Evolutionary conservation across 2,888 invertebrate species (phyloP).

Genomic region (Pseudanteris insignis): DNA sequence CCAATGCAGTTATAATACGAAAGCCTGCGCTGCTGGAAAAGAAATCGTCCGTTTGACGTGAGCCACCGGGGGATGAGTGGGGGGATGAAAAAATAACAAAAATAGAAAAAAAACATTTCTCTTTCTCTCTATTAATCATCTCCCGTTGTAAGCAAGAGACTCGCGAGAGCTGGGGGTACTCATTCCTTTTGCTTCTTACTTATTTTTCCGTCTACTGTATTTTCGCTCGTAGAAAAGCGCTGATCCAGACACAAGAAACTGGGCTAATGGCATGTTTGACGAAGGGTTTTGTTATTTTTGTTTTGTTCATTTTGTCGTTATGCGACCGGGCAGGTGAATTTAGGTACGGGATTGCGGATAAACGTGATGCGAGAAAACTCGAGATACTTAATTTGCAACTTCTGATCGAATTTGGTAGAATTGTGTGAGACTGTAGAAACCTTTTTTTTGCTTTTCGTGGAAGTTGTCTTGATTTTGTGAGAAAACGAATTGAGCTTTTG

Average conservation of each 20-base stretch:
- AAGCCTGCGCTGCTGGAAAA: conserved; percentile 12
- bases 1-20: conserved; percentile 44
- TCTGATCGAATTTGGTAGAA: no score
- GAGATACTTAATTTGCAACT: no score
- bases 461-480: no score
- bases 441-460: no score
- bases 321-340: not conserved
- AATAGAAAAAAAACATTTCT: no score
- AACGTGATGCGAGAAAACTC: no score
- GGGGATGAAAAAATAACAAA: conserved; percentile 17
- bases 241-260: not conserved
- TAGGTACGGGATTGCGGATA: no score
- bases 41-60: conserved; percentile 24
- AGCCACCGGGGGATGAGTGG: not conserved
- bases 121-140: conserved; percentile 20
- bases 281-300: conserved; percentile 6
- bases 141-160: no score
- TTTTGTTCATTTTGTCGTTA: not conserved
- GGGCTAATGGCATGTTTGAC: conserved; percentile 13
- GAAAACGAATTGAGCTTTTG: no score
- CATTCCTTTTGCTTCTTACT: not conserved
- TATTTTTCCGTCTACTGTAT: not conserved
- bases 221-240: not conserved
- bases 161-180: no score
- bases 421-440: no score